Percentiles rank a stretch among this genome's conserved stretches.
Evolutionary conservation across 2,888 invertebrate species (phyloP).

Genomic region (Epistrophella euchroma): DNA sequence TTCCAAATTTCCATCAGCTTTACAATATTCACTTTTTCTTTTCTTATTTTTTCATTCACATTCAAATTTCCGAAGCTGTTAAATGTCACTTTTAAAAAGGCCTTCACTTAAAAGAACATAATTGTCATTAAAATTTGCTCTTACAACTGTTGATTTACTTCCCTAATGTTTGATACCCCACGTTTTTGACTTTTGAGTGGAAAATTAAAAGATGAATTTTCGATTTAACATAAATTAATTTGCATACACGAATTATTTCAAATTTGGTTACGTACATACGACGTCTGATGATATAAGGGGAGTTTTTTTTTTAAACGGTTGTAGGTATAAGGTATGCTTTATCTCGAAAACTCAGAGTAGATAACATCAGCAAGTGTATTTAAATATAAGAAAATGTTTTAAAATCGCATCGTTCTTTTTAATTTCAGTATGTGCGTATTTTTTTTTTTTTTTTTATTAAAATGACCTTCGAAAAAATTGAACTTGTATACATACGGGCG

Average conservation of each 20-base stretch:
- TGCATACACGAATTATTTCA: slow-evolving; percentile 15
- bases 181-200: slow-evolving; percentile 13
- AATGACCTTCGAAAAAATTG: no score
- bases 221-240: slow-evolving; percentile 37
- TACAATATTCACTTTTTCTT: not conserved
- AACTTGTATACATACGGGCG: no score
- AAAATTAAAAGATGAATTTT: slow-evolving; percentile 24
- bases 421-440: not conserved
- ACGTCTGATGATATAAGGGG: not conserved
- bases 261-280: not conserved
- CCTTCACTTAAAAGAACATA: not conserved
- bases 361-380: not conserved
- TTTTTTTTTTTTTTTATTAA: not conserved
- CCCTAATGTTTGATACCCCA: not conserved
- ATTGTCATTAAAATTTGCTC: not conserved
- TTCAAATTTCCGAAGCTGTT: not conserved
- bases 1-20: no score
- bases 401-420: not conserved
- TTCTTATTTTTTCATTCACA: not conserved
- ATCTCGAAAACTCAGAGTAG: not conserved
- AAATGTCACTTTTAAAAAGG: not conserved
- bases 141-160: slow-evolving; percentile 2
- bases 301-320: not conserved
- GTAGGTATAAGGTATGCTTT: no score
- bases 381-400: not conserved